Conservation (phyloP, 2,113 vertebrate species). For the Rhinolophus ferrumequinum region DNA sequence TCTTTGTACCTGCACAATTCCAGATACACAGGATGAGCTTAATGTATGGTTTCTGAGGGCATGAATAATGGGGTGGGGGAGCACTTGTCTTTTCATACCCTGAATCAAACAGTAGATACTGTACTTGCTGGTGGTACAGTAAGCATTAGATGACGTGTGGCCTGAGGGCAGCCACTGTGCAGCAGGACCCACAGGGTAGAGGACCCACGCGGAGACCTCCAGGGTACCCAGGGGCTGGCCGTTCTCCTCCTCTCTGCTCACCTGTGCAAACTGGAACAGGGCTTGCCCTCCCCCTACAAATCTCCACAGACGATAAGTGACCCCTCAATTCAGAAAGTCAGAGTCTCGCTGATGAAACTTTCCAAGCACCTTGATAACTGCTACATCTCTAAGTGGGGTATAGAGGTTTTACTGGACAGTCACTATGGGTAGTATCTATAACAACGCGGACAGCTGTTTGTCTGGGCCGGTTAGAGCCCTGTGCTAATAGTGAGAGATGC, state of each 20-base stretch:
- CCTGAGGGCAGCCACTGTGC: rapidly evolving
- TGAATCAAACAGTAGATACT: neutral
- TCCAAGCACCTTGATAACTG: neutral
- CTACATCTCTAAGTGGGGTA: neutral
- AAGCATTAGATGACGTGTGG: neutral
- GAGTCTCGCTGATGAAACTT: neutral
- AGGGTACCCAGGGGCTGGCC: neutral
- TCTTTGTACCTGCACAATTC: neutral
- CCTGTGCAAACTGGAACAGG: neutral
- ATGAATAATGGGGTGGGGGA: neutral
- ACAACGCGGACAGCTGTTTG: neutral
- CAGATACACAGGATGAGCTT: neutral
- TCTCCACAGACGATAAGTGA: neutral
- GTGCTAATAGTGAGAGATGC: neutral
- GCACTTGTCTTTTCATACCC: neutral
- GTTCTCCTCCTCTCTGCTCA: neutral
- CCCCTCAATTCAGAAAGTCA: neutral
- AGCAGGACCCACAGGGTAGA: rapidly evolving
- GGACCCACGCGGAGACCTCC: rapidly evolving
- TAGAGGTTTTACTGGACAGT: neutral
- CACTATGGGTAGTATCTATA: neutral
- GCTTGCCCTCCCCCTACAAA: neutral
- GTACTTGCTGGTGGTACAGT: too few relatives aligned
- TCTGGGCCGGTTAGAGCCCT: neutral
- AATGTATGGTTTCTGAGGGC: neutral